These are phyloP conservation scores for Hetaerina titia DNA, from an alignment of 2,888 invertebrate species.

Conservation along the genomic window DNA sequence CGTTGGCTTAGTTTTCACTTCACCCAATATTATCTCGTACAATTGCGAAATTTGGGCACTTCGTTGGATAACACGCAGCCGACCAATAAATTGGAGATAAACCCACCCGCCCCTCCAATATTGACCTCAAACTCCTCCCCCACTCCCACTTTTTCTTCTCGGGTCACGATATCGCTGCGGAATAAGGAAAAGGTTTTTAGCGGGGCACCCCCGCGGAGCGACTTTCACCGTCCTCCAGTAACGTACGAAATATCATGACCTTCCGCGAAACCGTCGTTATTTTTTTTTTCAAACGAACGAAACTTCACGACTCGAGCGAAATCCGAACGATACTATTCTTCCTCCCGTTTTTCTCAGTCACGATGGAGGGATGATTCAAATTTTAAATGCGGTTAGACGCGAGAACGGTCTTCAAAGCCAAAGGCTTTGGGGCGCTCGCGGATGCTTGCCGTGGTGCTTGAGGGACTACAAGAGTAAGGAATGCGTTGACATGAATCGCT, in stretches of 20 bases:
- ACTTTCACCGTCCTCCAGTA: constrained; percentile 51
- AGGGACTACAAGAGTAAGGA: not conserved
- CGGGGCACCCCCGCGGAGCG: not conserved
- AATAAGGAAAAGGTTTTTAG: not conserved
- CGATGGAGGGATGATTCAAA: constrained; percentile 32
- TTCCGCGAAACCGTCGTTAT: constrained; percentile 36
- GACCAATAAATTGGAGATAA: not conserved
- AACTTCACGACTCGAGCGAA: constrained; percentile 39
- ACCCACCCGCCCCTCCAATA: not conserved
- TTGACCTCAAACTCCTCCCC: not conserved
- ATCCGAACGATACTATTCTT: not conserved
- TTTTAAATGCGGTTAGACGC: not conserved
- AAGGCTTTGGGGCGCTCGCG: not conserved
- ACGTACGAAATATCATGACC: constrained; percentile 55
- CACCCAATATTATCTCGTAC: not conserved
- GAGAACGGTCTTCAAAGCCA: not conserved
- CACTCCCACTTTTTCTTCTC: not conserved
- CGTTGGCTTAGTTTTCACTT: not conserved
- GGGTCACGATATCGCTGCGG: constrained; percentile 33
- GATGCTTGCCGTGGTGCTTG: not conserved
- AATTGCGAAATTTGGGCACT: not conserved
- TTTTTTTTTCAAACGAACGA: constrained; percentile 21
- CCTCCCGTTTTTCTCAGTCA: not conserved
- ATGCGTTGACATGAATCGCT: not conserved
- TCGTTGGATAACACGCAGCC: not conserved